These are phyloP conservation scores for Pentalonia nigronervosa DNA, from an alignment of 1,140 invertebrate species.

Conservation along the genomic window DNA sequence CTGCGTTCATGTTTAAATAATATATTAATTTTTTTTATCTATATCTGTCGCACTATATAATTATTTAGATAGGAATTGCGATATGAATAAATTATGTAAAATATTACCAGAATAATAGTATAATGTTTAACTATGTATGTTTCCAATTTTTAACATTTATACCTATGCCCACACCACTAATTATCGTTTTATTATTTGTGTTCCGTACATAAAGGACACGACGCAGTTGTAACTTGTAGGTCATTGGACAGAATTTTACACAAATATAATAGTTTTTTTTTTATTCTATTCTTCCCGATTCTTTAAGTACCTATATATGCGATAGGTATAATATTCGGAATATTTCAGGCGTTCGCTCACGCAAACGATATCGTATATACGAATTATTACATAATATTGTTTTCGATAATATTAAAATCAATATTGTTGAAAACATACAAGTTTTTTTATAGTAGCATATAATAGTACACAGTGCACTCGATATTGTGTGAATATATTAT, in stretches of 20 bases:
- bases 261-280: not conserved
- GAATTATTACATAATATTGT: conserved; percentile 23
- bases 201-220: not conserved
- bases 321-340: not conserved
- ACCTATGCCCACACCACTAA: not conserved
- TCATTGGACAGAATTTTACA: not conserved
- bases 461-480: not conserved
- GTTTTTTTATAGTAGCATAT: not conserved
- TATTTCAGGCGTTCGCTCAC: not conserved
- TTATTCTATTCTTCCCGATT: not conserved
- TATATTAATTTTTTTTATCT: not conserved
- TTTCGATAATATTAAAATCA: conserved; percentile 22
- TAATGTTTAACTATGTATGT: not conserved
- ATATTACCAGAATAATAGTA: not conserved
- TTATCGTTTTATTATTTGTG: not conserved
- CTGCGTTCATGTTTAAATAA: not conserved
- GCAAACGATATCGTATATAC: conserved; percentile 7
- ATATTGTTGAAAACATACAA: conserved; percentile 23
- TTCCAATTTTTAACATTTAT: too few relatives aligned
- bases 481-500: conserved; percentile 18
- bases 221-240: not conserved
- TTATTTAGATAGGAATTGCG: too few relatives aligned
- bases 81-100: not conserved
- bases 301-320: too few relatives aligned
- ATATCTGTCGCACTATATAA: not conserved